Percentiles rank a stretch among this genome's conserved stretches.
Evolutionary conservation across 2,113 vertebrate genomes (phyloP).

Genomic region (Puntigrus tetrazona): DNA sequence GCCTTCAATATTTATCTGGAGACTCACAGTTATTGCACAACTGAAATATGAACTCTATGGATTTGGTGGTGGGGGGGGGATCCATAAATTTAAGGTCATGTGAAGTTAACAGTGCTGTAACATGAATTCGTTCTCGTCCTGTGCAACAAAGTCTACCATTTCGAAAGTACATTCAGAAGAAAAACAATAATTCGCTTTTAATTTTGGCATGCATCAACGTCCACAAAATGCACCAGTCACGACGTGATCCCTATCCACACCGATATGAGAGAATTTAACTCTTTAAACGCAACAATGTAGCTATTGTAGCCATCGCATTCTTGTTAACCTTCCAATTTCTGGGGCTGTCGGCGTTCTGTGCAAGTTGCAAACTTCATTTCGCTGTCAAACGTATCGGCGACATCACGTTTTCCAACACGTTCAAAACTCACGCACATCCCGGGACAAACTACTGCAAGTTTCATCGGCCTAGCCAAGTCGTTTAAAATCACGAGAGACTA

Average conservation of each 20-base stretch:
- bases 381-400: slow-evolving; percentile 30
- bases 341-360: slow-evolving; percentile 57
- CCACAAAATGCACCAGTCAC: slow-evolving; percentile 63
- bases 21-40: slow-evolving; percentile 10
- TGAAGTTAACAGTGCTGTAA: background rate
- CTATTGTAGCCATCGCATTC: slow-evolving; percentile 69
- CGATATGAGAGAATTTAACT: slow-evolving; percentile 74
- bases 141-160: background rate
- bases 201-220: slow-evolving; percentile 25
- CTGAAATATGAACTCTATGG: background rate
- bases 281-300: slow-evolving; percentile 69
- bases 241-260: slow-evolving; percentile 64
- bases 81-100: slow-evolving; percentile 13
- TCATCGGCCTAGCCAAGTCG: slow-evolving; percentile 68
- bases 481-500: slow-evolving; percentile 67
- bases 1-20: background rate
- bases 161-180: background rate
- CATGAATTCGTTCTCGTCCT: background rate
- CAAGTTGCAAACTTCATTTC: slow-evolving; percentile 73
- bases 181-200: background rate
- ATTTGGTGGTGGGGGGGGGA: too few relatives aligned
- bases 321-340: slow-evolving; percentile 62
- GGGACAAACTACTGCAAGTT: slow-evolving; percentile 66
- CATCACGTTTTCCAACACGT: slow-evolving; percentile 40
- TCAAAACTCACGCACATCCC: slow-evolving; percentile 17